phyloP scores from a whole-genome alignment of 1,140 invertebrate genomes.

The Drosophila sturtevanti region DNA sequence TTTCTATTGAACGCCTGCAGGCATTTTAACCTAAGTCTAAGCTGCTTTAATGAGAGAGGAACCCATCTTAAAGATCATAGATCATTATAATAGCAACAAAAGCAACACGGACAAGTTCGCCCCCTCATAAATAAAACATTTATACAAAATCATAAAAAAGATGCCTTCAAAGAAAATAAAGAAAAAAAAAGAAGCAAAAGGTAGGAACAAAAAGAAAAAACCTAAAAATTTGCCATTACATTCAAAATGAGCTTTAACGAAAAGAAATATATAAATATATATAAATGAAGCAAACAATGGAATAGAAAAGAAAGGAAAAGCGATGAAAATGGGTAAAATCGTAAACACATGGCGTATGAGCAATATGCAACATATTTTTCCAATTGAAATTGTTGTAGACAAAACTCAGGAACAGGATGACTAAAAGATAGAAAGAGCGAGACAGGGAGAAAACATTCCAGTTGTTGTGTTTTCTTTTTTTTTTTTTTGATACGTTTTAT shows the following conservation, averaged over 20 bases:
- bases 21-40: slow-evolving; percentile 10
- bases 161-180: slow-evolving; percentile 16
- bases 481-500: slow-evolving; percentile 1
- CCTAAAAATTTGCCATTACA: slow-evolving; percentile 4
- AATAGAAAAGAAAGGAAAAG: not conserved
- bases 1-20: slow-evolving; percentile 6
- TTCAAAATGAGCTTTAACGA: slow-evolving; percentile 6
- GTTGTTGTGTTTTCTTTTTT: no score
- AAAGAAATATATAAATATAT: not conserved
- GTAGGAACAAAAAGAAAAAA: not conserved
- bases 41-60: slow-evolving; percentile 14
- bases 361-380: slow-evolving; percentile 9
- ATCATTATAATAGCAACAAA: slow-evolving; percentile 29
- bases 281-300: no score
- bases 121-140: slow-evolving; percentile 51
- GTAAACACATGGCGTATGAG: slow-evolving; percentile 7
- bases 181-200: not conserved
- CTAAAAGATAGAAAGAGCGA: not conserved
- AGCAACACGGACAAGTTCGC: slow-evolving; percentile 12
- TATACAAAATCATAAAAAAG: slow-evolving; percentile 19
- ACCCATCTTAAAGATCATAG: slow-evolving; percentile 24
- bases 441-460: not conserved
- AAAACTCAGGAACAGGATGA: not conserved
- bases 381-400: slow-evolving; percentile 9
- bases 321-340: not conserved